Evolutionary conservation across 1,140 invertebrate genomes (phyloP), one percentile per base, ranked within the genome.

Genomic region (Acromyrmex charruanus): DNA sequence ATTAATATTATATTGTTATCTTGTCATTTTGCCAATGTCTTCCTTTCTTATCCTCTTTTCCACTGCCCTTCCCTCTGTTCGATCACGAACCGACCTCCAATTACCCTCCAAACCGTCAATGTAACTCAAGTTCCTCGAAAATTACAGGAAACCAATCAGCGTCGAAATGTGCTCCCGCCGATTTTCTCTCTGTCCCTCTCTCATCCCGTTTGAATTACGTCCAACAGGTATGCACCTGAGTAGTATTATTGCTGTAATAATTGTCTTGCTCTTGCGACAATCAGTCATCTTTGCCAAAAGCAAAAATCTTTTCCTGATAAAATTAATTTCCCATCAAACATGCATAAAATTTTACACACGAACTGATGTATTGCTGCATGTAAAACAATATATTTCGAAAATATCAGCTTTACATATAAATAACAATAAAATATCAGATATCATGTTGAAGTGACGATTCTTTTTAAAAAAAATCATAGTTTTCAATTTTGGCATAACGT

Each of bases 1-100:
- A 93, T 93, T 93, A 92, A 92, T 88, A 85, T 88, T 85, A 88
- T 87, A 91, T 92, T 91, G 89, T 92, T 91, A 90, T 90, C 87
- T 87, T 85, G 85, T 88, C 87, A 89, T 92, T 93, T 90, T 88
- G 85, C 39, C 61, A 68, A 74, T 80, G 69, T 61, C 77, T 85
- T 58, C n/a, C 39, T 66, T 44, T 65, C 59, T 77, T 55, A n/a
- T 5, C n/a, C 31, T 39, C 74, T 84, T 69, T 28, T 53, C 39
- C n/a, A 28, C 77, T 77, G 31, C 74, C 66, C 53, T 72, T 80
- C 51, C 77, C 35, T 86, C 58, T 75, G 69, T 79, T 79, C 68
- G 21, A 77, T 74, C 86, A 71, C 86, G 65, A 90, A 85, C 61
- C 85, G 75, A 87, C 84, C 77, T 65, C 74, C 86, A 90, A 90